Base-by-base conservation (phyloP, 2,113 vertebrate species). In the Fregata magnificens region DNA sequence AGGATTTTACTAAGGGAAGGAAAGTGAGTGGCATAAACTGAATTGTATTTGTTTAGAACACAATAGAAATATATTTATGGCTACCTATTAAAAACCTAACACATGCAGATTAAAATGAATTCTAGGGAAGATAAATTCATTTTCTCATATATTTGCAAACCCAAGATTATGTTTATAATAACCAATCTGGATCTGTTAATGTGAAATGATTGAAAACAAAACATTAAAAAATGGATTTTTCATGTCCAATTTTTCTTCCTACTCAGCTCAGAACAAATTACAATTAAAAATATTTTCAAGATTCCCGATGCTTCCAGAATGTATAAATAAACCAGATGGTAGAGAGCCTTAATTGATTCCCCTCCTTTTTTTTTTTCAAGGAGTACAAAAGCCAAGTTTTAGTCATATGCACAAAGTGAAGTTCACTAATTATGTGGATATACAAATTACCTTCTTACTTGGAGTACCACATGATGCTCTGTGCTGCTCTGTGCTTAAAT, bases 201-300 rank as follows among this genome's bases (percentile, higher is more conserved):
- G 16, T 24, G 8, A 95, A 94, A 91, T 84, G 2, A 71, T 24
- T 90, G 58, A 86, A 86, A 83, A 53, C 9, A 90, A 85, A 92
- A n/a, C 8, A 56, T 53, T 62, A 36, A 83, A 95, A 88, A 67
- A 31, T 40, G 0, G 32, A 38, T 74, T 85, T 88, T 84, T 73
- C 21, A 62, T 5, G 3, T 61, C 77, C 12, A 58, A 9, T 53
- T 79, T 84, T 91, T 86, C 29, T 79, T 83, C 16, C 22, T 66
- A 29, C n/a, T 77, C 42, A 70, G 8, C 6, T 90, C 47, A 88
- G 50, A 82, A 94, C 80, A 80, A 22, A 49, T 73, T 80, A 49
- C 26, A 90, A 66, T 88, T 86, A 40, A 87, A 95, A 91, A 53
- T 14, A 83, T 79, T 86, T 86, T 91, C 26, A 84, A 82, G 18